Evolutionary conservation across 2,797 vertebrate species (phyloP).

Genomic region (Ambastaia sidthimunki): DNA sequence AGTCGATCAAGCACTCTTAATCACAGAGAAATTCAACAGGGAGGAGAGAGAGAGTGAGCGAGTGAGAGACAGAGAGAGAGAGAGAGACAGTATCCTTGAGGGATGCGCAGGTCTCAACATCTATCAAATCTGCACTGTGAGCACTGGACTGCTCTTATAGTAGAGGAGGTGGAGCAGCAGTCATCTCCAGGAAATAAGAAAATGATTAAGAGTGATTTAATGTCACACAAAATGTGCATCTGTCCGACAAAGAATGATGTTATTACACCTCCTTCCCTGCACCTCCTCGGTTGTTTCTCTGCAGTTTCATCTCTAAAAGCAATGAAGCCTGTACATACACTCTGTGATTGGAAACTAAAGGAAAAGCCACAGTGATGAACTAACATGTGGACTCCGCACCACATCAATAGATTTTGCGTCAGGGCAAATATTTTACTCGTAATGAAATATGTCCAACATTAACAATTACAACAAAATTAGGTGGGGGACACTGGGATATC

Average conservation of each 20-base stretch:
- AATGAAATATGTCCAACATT: conserved; percentile 24
- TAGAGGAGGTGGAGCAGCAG: conserved; percentile 57
- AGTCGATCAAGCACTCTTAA: conserved; percentile 54
- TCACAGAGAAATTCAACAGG: conserved; percentile 22
- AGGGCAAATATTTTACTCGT: conserved; percentile 20
- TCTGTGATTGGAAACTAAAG: conserved; percentile 33
- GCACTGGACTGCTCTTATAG: conserved; percentile 57
- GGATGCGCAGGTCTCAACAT: conserved; percentile 47
- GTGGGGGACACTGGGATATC: conserved; percentile 38
- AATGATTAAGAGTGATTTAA: conserved; percentile 79
- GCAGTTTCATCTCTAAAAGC: conserved; percentile 36
- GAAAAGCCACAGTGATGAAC: conserved; percentile 32
- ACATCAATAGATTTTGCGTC: conserved; percentile 38
- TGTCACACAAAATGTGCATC: conserved; percentile 66
- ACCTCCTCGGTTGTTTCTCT: conserved; percentile 13
- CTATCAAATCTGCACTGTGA: conserved; percentile 60
- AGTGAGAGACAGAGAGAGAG: background rate
- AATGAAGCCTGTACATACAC: conserved; percentile 33
- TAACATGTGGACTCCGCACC: conserved; percentile 22
- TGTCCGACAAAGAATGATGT: conserved; percentile 69
- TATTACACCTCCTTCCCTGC: conserved; percentile 49
- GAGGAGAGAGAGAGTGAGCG: background rate
- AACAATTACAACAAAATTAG: conserved; percentile 33
- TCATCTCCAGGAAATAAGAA: conserved; percentile 76
- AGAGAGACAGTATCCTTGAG: background rate